Evolutionary conservation across 1,140 invertebrate genomes (phyloP).

Genomic region (Heliconius hewitsoni): DNA sequence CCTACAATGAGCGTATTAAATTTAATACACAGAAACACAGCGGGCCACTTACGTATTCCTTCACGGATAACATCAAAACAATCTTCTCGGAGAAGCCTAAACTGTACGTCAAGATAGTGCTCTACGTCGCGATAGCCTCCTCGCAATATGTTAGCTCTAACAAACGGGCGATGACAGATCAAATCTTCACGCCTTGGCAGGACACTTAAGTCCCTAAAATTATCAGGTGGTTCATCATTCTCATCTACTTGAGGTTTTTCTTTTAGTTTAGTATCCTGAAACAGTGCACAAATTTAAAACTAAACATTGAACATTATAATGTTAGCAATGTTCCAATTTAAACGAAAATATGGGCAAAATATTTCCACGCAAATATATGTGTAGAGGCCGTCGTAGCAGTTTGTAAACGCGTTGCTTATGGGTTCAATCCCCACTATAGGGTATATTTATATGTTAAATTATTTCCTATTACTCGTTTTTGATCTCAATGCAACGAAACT

Average conservation of each 20-base stretch:
- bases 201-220: slow-evolving; percentile 75
- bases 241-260: slow-evolving; percentile 20
- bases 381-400: too few relatives aligned
- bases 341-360: too few relatives aligned
- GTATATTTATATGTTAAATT: too few relatives aligned
- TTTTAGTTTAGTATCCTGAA: neutral
- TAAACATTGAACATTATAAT: neutral
- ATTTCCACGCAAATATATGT: too few relatives aligned
- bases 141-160: slow-evolving; percentile 83
- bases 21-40: neutral
- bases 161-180: slow-evolving; percentile 58
- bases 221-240: slow-evolving; percentile 67
- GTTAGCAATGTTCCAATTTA: neutral
- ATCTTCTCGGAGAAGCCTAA: slow-evolving; percentile 88
- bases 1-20: neutral
- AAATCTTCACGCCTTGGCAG: slow-evolving; percentile 71
- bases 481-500: too few relatives aligned
- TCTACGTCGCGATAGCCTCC: slow-evolving; percentile 84
- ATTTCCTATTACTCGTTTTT: too few relatives aligned
- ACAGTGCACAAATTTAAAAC: neutral
- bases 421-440: too few relatives aligned
- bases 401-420: too few relatives aligned
- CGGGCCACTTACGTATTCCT: slow-evolving; percentile 70
- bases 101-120: slow-evolving; percentile 90
- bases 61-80: slow-evolving; percentile 83